Percentiles rank a stretch among this genome's conserved stretches.
Conservation (phyloP, 2,888 invertebrate species). For the Cephus pulcher region DNA sequence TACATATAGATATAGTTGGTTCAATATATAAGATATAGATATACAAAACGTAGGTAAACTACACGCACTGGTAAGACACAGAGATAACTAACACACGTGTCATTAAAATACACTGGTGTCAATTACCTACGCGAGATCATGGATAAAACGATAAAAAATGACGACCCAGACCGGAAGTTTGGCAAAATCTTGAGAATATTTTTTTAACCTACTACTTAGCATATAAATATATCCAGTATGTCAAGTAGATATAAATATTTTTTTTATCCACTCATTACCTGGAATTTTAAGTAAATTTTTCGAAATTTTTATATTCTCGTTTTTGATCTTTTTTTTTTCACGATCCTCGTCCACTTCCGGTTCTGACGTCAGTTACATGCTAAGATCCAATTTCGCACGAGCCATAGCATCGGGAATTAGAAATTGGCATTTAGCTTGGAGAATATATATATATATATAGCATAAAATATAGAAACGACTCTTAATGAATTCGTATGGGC, state of each 20-base stretch:
- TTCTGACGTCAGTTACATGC: no score
- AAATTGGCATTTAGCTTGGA: no score
- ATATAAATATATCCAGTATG: neutral
- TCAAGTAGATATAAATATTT: neutral
- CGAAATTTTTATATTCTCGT: neutral
- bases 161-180: neutral
- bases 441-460: neutral
- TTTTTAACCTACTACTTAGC: neutral
- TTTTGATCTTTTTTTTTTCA: no score
- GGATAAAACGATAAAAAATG: neutral
- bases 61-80: neutral
- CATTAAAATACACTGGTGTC: neutral
- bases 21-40: neutral
- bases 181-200: neutral
- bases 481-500: neutral
- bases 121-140: neutral
- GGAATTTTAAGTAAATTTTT: no score
- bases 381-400: neutral
- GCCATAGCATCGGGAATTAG: no score
- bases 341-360: no score
- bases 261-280: neutral
- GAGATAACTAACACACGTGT: neutral
- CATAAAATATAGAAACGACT: neutral
- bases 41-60: neutral
- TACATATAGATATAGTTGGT: no score